These are phyloP conservation scores for Antheraea pernyi DNA, from an alignment of 1,140 invertebrate genomes.

Conservation along the genomic window DNA sequence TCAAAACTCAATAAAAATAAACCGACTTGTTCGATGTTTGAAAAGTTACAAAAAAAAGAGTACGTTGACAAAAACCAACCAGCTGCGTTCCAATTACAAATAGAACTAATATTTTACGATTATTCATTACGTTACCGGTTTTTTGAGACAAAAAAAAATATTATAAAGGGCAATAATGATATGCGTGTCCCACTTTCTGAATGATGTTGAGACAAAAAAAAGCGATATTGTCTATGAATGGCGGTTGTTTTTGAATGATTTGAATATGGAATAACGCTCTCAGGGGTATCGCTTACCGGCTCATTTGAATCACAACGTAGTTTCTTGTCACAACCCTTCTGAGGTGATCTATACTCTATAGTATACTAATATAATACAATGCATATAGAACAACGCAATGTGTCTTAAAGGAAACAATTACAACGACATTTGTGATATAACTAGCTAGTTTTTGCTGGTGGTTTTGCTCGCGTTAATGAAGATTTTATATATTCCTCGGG, in stretches of 20 bases:
- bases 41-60: slow-evolving; percentile 42
- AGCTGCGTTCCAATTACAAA: slow-evolving; percentile 72
- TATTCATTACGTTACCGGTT: slow-evolving; percentile 71
- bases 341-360: not conserved
- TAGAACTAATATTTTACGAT: slow-evolving; percentile 70
- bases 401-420: slow-evolving; percentile 17
- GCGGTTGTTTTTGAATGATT: slow-evolving; percentile 47
- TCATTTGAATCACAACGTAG: slow-evolving; percentile 58
- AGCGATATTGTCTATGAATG: slow-evolving; percentile 69
- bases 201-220: slow-evolving; percentile 63
- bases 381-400: not conserved
- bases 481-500: too few relatives aligned
- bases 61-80: slow-evolving; percentile 58
- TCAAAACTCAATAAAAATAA: slow-evolving; percentile 64
- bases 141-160: slow-evolving; percentile 56
- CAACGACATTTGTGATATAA: not conserved
- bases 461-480: too few relatives aligned
- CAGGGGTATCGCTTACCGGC: slow-evolving; percentile 74
- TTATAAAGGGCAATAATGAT: slow-evolving; percentile 62
- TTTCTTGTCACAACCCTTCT: slow-evolving; percentile 15
- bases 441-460: too few relatives aligned
- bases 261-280: slow-evolving; percentile 49
- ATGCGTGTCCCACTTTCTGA: slow-evolving; percentile 72
- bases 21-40: slow-evolving; percentile 49
- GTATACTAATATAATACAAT: not conserved